Conservation (phyloP, 1,140 invertebrate species). For the Prorops nasuta region DNA sequence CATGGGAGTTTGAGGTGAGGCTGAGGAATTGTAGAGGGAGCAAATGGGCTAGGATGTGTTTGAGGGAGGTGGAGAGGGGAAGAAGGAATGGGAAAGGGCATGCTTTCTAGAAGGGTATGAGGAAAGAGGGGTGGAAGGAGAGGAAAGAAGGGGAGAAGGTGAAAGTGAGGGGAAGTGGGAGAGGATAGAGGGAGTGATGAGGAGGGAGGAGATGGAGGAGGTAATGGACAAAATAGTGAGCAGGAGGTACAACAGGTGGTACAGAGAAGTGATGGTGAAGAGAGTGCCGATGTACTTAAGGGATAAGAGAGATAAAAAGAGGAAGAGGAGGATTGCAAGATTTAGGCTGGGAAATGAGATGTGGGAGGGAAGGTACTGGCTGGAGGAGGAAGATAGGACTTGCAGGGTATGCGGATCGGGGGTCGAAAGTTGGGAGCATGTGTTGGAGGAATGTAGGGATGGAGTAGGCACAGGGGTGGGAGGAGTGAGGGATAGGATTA, state of each 20-base stretch:
- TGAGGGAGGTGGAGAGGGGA: too few species aligned
- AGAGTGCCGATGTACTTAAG: not conserved
- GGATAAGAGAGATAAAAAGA: not conserved
- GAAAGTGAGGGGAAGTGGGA: not conserved
- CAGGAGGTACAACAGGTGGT: not conserved
- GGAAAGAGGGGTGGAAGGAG: not conserved
- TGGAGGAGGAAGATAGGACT: not conserved
- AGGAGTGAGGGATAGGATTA: not conserved
- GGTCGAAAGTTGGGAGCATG: not conserved
- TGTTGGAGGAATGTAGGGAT: not conserved
- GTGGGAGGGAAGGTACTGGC: not conserved
- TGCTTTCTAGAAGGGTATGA: not conserved
- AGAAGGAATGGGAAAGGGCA: not conserved
- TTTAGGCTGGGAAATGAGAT: not conserved
- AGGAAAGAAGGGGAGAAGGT: not conserved
- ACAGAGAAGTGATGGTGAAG: not conserved
- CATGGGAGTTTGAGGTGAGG: not conserved
- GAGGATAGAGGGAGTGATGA: not conserved
- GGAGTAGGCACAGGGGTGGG: too few species aligned
- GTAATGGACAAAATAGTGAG: not conserved
- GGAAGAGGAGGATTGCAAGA: not conserved
- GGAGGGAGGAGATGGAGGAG: not conserved
- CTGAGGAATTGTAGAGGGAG: not conserved
- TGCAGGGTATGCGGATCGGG: not conserved
- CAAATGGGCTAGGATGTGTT: too few species aligned